A percentile compares a stretch with the other conserved stretches of the same genome.
These are phyloP conservation scores for Allygus modestus DNA, from an alignment of 2,888 invertebrate genomes.

Conservation along the genomic window DNA sequence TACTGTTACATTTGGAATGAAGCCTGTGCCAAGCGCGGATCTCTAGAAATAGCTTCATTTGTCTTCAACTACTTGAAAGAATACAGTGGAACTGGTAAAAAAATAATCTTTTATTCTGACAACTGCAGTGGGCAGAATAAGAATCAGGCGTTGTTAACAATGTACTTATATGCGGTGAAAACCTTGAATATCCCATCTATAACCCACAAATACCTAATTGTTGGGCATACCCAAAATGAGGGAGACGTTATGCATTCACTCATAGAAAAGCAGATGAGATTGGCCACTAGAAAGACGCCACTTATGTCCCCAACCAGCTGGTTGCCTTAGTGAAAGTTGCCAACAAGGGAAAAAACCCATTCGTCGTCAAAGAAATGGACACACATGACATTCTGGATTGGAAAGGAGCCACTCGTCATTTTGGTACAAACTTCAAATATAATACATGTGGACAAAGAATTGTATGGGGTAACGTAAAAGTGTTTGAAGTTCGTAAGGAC, in stretches of 20 bases:
- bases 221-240: constrained; percentile 57
- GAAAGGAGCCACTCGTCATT: too few species aligned
- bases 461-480: constrained; percentile 24
- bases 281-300: constrained; percentile 6
- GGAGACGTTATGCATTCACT: constrained; percentile 35
- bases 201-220: constrained; percentile 50
- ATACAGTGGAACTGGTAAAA: constrained; percentile 51
- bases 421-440: constrained; percentile 22
- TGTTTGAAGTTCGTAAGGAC: constrained; percentile 10
- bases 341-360: constrained; percentile 22
- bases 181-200: constrained; percentile 41
- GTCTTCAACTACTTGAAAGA: constrained; percentile 42
- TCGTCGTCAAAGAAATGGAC: constrained; percentile 45
- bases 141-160: constrained; percentile 20
- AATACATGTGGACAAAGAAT: constrained; percentile 3
- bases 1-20: constrained; percentile 54
- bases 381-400: constrained; percentile 6
- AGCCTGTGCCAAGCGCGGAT: constrained; percentile 42
- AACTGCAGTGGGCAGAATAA: constrained; percentile 59
- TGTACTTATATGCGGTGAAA: constrained; percentile 45
- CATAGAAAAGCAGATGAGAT: constrained; percentile 46
- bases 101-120: constrained; percentile 40
- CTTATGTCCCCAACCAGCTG: constrained; percentile 55
- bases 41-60: constrained; percentile 54
- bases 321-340: constrained; percentile 50